Evolutionary conservation across 2,113 vertebrate species (phyloP).

Genomic region (Ivindomyrus marchei): DNA sequence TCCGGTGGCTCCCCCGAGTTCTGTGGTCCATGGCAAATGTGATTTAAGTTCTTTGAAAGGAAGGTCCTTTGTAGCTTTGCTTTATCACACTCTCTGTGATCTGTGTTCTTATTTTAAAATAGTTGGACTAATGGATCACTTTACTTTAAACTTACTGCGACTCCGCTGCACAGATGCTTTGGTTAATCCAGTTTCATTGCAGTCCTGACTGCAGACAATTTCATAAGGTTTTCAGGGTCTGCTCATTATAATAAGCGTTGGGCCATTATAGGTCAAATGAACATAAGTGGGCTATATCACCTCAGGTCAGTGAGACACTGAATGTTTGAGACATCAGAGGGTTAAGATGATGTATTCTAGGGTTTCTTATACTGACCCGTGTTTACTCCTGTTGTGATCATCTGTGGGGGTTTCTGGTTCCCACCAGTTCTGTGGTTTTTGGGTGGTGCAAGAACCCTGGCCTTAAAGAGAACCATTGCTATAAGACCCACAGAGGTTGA

Average conservation of each 20-base stretch:
- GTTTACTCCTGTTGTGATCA: background rate
- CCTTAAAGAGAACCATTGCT: background rate
- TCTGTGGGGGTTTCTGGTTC: background rate
- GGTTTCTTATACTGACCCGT: background rate
- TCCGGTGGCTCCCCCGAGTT: background rate
- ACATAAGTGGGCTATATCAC: background rate
- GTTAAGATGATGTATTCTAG: background rate
- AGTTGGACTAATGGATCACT: background rate
- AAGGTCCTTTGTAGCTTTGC: background rate
- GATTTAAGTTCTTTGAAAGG: background rate
- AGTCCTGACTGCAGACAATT: background rate
- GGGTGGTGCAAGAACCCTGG: background rate
- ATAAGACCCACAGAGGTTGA: background rate
- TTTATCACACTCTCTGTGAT: background rate
- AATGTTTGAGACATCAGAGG: background rate
- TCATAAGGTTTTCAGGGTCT: background rate
- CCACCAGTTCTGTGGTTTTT: background rate
- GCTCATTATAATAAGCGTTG: background rate
- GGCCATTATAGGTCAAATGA: background rate
- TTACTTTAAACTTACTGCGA: background rate
- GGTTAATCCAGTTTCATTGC: background rate
- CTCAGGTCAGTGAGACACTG: background rate
- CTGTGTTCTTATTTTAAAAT: background rate
- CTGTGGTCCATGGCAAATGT: background rate
- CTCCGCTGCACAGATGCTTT: background rate